Evolutionary conservation across 2,797 vertebrate species (phyloP), one percentile per base, ranked within the genome.

Genomic region (Lutjanus campechanus): DNA sequence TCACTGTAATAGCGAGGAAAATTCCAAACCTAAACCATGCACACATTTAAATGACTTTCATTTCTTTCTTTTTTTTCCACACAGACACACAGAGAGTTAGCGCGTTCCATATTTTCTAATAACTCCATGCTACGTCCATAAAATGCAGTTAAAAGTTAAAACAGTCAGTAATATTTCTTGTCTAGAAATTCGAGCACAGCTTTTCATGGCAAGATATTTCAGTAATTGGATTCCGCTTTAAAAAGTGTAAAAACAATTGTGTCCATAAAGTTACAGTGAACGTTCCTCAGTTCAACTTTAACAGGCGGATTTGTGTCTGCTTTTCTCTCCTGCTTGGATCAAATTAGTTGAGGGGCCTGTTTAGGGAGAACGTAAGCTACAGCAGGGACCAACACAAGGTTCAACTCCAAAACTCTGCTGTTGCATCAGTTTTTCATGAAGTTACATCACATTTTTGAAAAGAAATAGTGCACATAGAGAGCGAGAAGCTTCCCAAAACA

Each of bases 321-420:
- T 84, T 87, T 77, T 86, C 80, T 83, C 82, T 88, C 71, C 65
- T 81, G 81, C 86, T 91, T 88, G 86, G 89, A 91, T 92, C 77
- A 82, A 85, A 91, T 91, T 87, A 85, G 83, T 66, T 69, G 66
- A 84, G 89, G 81, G 89, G 87, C 87, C 86, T 78, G 51, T 83
- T 85, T 43, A 70, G 80, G 92, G 90, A 84, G 54, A 67, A 74
- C 43, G 22, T 67, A 7, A 49, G 70, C 70, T 78, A 76, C 70
- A 80, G 49, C 58, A 54, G 66, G 60, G 79, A 86, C 81, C 66
- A 69, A 68, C 69, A 80, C 71, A 73, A 69, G 73, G 72, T 81
- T 85, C 44, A 55, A 79, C 66, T 84, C 68, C 63, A 77, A 72
- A 84, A 78, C 53, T 61, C 19, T 12, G 71, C 65, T 76, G 61